phyloP scores from a whole-genome alignment of 2,797 vertebrate genomes.

The Geotria australis region DNA sequence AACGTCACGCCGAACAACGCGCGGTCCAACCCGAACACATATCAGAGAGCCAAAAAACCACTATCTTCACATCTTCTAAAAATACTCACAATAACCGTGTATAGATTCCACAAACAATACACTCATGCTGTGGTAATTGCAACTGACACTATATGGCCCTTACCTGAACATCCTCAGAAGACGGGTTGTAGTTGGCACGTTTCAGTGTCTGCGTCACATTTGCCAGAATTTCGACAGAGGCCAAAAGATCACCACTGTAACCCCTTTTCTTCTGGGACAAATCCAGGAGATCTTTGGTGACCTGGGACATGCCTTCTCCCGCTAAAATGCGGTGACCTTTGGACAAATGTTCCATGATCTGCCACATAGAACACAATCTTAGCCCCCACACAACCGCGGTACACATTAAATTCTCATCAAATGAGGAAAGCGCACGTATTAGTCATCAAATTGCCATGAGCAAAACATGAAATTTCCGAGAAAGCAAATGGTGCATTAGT shows the following conservation, averaged over 20 bases:
- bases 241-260: constrained; percentile 77
- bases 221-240: constrained; percentile 90
- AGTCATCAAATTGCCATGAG: constrained; percentile 7
- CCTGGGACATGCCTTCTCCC: constrained; percentile 90
- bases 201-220: constrained; percentile 96
- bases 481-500: constrained; percentile 2
- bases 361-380: constrained; percentile 10
- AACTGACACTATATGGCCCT: constrained; percentile 2
- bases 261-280: constrained; percentile 91
- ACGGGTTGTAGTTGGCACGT: constrained; percentile 79
- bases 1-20: no score
- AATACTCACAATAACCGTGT: no score
- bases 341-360: constrained; percentile 92
- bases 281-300: constrained; percentile 80
- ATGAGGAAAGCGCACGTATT: constrained; percentile 6
- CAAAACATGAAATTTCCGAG: constrained; percentile 4
- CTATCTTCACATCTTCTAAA: no score
- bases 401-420: not conserved
- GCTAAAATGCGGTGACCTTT: constrained; percentile 77
- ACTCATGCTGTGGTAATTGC: no score
- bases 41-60: no score
- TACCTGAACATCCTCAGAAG: constrained; percentile 92
- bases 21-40: no score
- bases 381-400: constrained; percentile 5
- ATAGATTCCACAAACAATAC: no score